Conservation (phyloP, 2,888 invertebrate species). For the Andricus quercusramuli region DNA sequence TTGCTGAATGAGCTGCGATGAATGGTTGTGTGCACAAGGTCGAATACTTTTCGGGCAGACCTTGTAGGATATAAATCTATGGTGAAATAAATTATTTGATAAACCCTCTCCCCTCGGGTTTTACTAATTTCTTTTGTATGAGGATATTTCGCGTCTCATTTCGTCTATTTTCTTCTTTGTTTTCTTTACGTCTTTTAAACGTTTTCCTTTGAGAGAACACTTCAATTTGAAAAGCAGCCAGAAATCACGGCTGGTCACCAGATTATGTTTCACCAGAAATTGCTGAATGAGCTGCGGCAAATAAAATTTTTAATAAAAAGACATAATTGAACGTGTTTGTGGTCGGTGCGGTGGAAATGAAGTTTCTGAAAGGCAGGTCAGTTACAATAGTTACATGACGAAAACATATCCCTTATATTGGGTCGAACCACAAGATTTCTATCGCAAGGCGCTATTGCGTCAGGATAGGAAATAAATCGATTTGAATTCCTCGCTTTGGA, state of each 20-base stretch:
- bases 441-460: constrained; percentile 59
- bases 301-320: too few species aligned
- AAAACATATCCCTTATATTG: constrained; percentile 65
- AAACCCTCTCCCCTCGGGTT: too few species aligned
- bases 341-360: constrained; percentile 62
- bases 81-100: neutral
- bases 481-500: constrained; percentile 35
- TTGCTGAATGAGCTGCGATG: too few species aligned
- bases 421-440: constrained; percentile 68
- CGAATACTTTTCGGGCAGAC: too few species aligned
- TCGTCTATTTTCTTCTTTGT: too few species aligned
- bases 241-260: too few species aligned
- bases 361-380: constrained; percentile 68
- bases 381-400: constrained; percentile 71
- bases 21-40: too few species aligned
- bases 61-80: neutral
- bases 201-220: too few species aligned
- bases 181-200: too few species aligned
- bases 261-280: too few species aligned
- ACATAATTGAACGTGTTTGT: constrained; percentile 58
- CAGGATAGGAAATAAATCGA: constrained; percentile 43
- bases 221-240: too few species aligned
- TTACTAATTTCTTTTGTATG: neutral
- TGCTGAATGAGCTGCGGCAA: too few species aligned
- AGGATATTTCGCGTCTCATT: neutral